phyloP scores from a whole-genome alignment of 2,797 vertebrate genomes.

The Acipenser ruthenus region DNA sequence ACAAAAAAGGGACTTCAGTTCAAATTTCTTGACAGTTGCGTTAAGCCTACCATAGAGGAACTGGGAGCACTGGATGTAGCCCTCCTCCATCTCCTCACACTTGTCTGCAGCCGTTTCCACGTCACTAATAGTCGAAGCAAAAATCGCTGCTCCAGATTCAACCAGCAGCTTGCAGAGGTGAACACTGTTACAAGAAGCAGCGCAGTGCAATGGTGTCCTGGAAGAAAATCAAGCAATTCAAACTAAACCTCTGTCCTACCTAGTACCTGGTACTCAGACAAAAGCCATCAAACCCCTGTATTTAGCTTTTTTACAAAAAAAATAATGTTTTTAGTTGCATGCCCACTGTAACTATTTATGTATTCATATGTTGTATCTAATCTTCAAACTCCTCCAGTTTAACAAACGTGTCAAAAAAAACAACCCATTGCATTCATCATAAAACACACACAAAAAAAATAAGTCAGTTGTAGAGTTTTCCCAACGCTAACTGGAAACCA shows the following conservation, averaged over 20 bases:
- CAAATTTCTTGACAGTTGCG: too few species aligned
- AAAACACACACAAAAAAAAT: too few species aligned
- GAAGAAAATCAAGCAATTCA: constrained; percentile 21
- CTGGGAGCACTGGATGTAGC: constrained; percentile 93
- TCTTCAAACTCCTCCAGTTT: too few species aligned
- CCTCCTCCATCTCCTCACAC: constrained; percentile 96
- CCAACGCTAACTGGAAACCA: too few species aligned
- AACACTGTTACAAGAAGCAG: constrained; percentile 93
- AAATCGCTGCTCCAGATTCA: constrained; percentile 93
- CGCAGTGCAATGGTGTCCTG: constrained; percentile 96
- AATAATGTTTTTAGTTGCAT: too few species aligned
- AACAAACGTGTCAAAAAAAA: too few species aligned
- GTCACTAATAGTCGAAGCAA: constrained; percentile 92
- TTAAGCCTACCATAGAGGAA: constrained; percentile 77
- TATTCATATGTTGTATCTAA: too few species aligned
- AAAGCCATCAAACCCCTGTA: constrained; percentile 2
- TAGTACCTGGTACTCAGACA: not conserved
- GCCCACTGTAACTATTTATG: too few species aligned
- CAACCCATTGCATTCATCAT: too few species aligned
- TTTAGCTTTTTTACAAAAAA: too few species aligned
- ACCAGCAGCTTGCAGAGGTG: constrained; percentile 94
- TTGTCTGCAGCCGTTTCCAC: constrained; percentile 94
- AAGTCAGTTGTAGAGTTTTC: too few species aligned
- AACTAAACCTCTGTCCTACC: not conserved
- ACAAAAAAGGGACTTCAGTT: too few species aligned